A percentile compares a stretch with the other conserved stretches of the same genome.
Conservation (phyloP, 2,113 vertebrate species). For the Cygnus buccinator region DNA sequence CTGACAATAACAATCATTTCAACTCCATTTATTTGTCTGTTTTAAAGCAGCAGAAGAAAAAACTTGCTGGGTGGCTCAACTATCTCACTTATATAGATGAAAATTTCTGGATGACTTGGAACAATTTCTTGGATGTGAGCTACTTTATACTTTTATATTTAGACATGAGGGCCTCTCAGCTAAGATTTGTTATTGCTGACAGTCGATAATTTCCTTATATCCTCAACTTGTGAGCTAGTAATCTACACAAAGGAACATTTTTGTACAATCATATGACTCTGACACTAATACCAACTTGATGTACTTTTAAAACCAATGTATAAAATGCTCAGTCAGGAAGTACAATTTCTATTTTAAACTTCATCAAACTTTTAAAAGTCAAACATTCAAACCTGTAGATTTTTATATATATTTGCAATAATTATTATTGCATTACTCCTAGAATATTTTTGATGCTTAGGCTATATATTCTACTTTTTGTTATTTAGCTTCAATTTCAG, state of each 20-base stretch:
- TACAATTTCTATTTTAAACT: background rate
- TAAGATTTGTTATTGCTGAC: background rate
- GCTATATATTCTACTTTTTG: too few relatives aligned
- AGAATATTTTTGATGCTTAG: background rate
- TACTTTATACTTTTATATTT: background rate
- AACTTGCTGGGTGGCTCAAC: background rate
- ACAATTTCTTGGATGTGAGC: background rate
- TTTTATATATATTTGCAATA: background rate
- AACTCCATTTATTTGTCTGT: background rate
- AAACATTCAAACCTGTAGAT: background rate
- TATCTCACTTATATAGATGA: background rate
- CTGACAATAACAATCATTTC: background rate
- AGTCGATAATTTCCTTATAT: background rate
- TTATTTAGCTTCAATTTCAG: too few relatives aligned
- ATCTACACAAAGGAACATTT: background rate
- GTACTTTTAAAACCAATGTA: background rate
- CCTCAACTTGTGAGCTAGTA: background rate
- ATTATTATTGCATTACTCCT: background rate
- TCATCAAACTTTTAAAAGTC: background rate
- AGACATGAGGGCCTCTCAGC: background rate
- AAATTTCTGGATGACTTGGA: background rate
- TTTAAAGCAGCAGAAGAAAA: background rate
- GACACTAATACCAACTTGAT: background rate
- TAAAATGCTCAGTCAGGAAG: background rate
- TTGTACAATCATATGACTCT: background rate